Percentiles rank a stretch among this genome's conserved stretches.
Evolutionary conservation across 1,140 invertebrate species (phyloP).

Genomic region (Aphaenogaster floridana): DNA sequence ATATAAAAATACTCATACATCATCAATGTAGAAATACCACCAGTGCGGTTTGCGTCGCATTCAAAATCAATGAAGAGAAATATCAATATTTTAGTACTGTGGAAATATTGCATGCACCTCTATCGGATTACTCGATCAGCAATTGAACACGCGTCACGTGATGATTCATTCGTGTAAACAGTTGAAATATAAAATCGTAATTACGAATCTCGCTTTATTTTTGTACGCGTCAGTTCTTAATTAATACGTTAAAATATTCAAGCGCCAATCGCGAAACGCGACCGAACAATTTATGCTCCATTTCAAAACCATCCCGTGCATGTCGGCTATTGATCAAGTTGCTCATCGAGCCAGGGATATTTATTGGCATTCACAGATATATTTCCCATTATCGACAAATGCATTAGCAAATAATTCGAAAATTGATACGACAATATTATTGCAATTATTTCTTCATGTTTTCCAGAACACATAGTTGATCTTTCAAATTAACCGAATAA

Average conservation of each 20-base stretch:
- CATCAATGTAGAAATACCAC: not conserved
- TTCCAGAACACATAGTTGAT: not conserved
- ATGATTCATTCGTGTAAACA: slow-evolving; percentile 28
- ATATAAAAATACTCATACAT: not conserved
- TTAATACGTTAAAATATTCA: slow-evolving; percentile 44
- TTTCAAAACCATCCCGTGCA: slow-evolving; percentile 19
- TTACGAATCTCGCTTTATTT: slow-evolving; percentile 41
- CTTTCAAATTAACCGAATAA: not conserved
- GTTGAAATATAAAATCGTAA: slow-evolving; percentile 25
- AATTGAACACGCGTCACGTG: slow-evolving; percentile 12
- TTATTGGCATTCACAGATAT: slow-evolving; percentile 52
- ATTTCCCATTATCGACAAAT: slow-evolving; percentile 30
- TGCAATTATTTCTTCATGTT: not conserved
- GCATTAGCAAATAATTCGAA: slow-evolving; percentile 15
- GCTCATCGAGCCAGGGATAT: slow-evolving; percentile 37
- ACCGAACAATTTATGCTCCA: slow-evolving; percentile 45
- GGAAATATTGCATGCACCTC: not conserved
- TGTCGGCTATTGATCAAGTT: slow-evolving; percentile 16
- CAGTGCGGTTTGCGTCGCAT: not conserved
- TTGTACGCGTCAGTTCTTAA: not conserved
- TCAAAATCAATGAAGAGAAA: slow-evolving; percentile 4
- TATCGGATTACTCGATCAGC: slow-evolving; percentile 17
- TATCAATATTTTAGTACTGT: slow-evolving; percentile 16
- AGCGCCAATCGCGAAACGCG: slow-evolving; percentile 31
- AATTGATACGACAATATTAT: not conserved